These are phyloP conservation scores for Magallana ariakensis DNA, from an alignment of 1,140 invertebrate genomes.

Conservation along the genomic window DNA sequence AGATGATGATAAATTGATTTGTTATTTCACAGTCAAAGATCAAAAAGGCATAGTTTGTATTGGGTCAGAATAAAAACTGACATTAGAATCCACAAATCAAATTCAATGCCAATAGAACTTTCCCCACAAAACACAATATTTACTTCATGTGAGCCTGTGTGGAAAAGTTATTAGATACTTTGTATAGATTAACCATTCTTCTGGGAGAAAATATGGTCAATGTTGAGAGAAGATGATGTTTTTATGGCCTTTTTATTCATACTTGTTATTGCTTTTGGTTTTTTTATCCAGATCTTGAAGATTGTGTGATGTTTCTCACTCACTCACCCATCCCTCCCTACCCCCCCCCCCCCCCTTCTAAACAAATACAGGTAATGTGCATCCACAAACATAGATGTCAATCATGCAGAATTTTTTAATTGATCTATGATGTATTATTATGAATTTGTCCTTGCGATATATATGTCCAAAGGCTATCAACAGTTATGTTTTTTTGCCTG, in stretches of 20 bases:
- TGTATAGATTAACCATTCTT: constrained; percentile 7
- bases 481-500: background rate
- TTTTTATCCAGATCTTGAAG: background rate
- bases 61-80: background rate
- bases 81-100: background rate
- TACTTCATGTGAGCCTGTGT: background rate
- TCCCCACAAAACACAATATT: background rate
- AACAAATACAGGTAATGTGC: background rate
- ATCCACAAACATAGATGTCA: background rate
- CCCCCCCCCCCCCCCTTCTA: background rate
- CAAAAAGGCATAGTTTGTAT: background rate
- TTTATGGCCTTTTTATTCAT: background rate
- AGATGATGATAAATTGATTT: constrained; percentile 12
- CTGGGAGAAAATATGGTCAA: constrained; percentile 19
- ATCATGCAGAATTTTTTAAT: background rate
- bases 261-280: background rate
- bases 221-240: constrained; percentile 21
- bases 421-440: background rate
- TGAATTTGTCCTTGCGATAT: background rate
- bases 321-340: too few relatives aligned
- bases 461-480: background rate
- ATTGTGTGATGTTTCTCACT: background rate
- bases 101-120: background rate
- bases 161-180: background rate
- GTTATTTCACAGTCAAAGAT: background rate